Percentiles rank a stretch among this genome's conserved stretches.
Evolutionary conservation across 1,140 invertebrate genomes (phyloP).

Genomic region (Drepana arcuata): DNA sequence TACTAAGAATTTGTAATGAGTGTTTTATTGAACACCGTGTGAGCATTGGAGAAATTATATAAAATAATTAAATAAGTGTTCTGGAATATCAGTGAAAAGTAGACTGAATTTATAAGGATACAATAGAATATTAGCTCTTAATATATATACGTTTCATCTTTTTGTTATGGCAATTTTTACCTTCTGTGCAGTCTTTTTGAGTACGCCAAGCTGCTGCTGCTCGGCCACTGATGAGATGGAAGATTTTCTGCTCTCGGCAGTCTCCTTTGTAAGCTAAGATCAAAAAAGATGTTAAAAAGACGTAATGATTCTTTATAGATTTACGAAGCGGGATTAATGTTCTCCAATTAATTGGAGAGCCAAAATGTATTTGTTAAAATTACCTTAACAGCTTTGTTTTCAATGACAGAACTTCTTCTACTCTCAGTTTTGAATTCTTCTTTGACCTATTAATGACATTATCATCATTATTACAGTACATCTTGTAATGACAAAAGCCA

Average conservation of each 20-base stretch:
- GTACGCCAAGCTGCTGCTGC: slow-evolving; percentile 38
- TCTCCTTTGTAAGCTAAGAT: slow-evolving; percentile 55
- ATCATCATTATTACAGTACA: no score
- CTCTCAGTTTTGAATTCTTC: slow-evolving; percentile 76
- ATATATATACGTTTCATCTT: neutral
- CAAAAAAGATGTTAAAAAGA: no score
- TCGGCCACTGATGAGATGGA: slow-evolving; percentile 49
- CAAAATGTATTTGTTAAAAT: slow-evolving; percentile 10
- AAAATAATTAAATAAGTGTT: no score
- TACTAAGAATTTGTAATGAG: no score
- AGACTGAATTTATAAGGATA: no score
- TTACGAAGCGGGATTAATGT: no score
- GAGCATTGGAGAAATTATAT: no score
- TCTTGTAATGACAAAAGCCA: no score
- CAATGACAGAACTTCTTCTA: slow-evolving; percentile 75
- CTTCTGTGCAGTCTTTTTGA: slow-evolving; percentile 54
- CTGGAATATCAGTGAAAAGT: no score
- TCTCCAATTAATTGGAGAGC: no score
- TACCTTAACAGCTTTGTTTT: slow-evolving; percentile 75
- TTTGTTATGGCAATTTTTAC: slow-evolving; percentile 35
- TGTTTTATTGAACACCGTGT: no score
- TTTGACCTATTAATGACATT: slow-evolving; percentile 37
- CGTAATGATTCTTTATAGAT: no score
- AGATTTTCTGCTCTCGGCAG: slow-evolving; percentile 61
- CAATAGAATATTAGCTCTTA: neutral